Base-by-base conservation (phyloP, 2,888 invertebrate species). In the Tuberolachnus salignus region DNA sequence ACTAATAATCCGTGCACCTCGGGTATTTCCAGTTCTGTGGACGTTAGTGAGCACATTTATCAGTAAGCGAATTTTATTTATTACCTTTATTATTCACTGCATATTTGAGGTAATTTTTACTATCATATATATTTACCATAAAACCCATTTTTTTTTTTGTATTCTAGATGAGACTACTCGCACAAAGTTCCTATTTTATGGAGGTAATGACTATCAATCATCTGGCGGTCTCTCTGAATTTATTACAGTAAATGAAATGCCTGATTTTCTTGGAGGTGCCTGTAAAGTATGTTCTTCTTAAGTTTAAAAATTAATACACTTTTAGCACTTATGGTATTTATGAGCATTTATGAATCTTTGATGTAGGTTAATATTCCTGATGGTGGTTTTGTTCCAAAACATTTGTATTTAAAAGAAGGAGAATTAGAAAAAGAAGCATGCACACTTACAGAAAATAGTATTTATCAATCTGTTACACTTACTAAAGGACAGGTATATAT, bases 11-110 rank as follows among this genome's bases (percentile, higher is more conserved):
- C 88, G 96, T 64, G 97, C 97, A 14, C 97, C 97, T 0, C 88
- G 97, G 82, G 95, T 97, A 69, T 97, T 97, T 86, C 97, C 97
- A 6, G 95, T 97, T 80, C 88, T 97, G 53, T 97, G 97, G 97
- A 97, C 97, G 0, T 90, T 97, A 80, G 93, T 97, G 82, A 94
- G 94, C 86, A 94, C 96, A 1, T 97, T 97, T 85, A 97, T 97
- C 84, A 91, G 93, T 93, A 84, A 86, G 86, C 11, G 61, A 69
- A 19, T 59, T 16, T 49, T 61, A 46, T 46, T 49, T 26, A 64
- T 19, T 44, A 26, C 16, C 6, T 19, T n/a, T 26, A 49, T n/a
- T 44, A 13, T 49, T 61, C 6, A 34, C 3, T 34, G 34, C 34
- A 34, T 34, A 34, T 34, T 4, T n/a, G 6, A n/a, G 14, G 1